Base-by-base conservation (phyloP, 2,888 invertebrate species). In the Dichetophora obliterata region DNA sequence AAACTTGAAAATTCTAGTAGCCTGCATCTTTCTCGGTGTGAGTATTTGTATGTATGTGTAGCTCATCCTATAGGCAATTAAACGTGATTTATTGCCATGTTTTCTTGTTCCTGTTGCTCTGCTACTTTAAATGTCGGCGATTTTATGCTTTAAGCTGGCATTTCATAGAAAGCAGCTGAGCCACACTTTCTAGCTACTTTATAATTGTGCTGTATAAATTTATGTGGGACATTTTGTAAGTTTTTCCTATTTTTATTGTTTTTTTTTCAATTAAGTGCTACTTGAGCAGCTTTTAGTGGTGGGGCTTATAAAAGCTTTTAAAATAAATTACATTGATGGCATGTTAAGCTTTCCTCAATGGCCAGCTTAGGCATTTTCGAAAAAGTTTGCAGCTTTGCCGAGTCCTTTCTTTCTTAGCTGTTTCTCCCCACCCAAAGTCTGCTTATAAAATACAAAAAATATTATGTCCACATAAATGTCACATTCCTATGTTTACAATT, bases 11-110 rank as follows among this genome's bases (percentile, higher is more conserved):
- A 61, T 48, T 72, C 61, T 48, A 73, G 43, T 50, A 63, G 43
- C 63, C 54, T 71, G 52, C 27, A 22, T 19, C 59, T 48, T 2
- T 22, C 4, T 72, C 24, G n/a, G 27, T 72, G 19, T 59, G 70
- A 31, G 70, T 70, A 19, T 70, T 31, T 72, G 24, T 24, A n/a
- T 70, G 3, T 52, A 2, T 37, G 57, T 59, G 59, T 59, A 37
- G n/a, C 19, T 48, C 22, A 27, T 19, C 24, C 48, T 72, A 19
- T 43, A 50, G 73, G 73, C 73, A 73, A 73, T 73, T 73, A 73
- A 73, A 63, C 50, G 63, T 73, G 73, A 73, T 73, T 73, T 73
- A 73, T 73, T 63, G 48, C 63, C 72, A 61, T 22, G 37, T 59
- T 71, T 57, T 48, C 69, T 59, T 59, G 43, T 43, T 61, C 50